Evolutionary conservation across 2,113 vertebrate species (phyloP).

Genomic region (Hippopotamus amphibius): DNA sequence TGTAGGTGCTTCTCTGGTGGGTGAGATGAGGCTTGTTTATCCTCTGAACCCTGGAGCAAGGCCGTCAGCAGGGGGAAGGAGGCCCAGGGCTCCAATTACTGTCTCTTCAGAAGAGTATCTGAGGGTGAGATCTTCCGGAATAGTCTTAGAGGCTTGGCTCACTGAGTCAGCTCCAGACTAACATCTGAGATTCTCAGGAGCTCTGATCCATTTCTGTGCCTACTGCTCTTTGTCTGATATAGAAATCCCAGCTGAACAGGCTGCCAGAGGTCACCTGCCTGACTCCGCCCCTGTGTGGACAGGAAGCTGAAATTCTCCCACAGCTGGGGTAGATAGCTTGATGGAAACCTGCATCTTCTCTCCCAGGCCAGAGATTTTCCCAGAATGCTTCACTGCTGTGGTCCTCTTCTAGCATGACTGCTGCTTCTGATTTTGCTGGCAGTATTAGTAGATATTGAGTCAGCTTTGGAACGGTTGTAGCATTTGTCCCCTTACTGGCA

Average conservation of each 20-base stretch:
- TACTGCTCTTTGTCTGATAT: neutral
- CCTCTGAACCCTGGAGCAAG: neutral
- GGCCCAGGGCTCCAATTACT: neutral
- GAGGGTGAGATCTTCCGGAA: neutral
- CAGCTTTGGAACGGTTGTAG: neutral
- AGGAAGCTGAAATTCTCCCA: neutral
- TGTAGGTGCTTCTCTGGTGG: neutral
- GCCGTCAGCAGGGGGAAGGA: neutral
- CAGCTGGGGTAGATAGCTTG: neutral
- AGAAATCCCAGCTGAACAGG: neutral
- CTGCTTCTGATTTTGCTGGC: neutral
- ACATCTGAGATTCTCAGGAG: neutral
- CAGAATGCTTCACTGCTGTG: neutral
- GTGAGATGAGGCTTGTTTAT: neutral
- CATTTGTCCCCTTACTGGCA: neutral
- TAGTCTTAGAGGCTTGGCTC: neutral
- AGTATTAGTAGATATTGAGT: neutral
- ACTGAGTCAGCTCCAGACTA: neutral
- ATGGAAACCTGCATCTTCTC: neutral
- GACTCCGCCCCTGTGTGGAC: neutral
- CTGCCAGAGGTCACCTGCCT: neutral
- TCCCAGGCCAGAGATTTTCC: neutral
- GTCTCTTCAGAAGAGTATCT: neutral
- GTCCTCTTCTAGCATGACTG: neutral
- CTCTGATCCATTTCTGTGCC: neutral